Conservation (phyloP, 2,888 invertebrate genomes). For the Choreutis nemorana region DNA sequence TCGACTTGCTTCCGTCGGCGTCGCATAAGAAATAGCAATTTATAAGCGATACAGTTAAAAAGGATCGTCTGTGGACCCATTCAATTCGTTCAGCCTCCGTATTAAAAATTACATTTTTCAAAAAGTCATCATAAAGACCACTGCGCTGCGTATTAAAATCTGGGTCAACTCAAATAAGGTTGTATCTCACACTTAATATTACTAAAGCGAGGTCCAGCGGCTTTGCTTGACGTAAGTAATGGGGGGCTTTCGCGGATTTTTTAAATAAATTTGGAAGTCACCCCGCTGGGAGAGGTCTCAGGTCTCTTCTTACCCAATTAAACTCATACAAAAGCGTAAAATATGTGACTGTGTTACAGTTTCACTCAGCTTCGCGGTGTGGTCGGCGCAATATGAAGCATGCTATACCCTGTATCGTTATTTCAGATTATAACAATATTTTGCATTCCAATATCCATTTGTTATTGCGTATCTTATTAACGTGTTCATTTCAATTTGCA, state of each 20-base stretch:
- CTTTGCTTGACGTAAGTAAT: slow-evolving; percentile 51
- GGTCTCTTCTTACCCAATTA: slow-evolving; percentile 59
- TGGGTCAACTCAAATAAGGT: slow-evolving; percentile 55
- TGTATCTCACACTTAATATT: slow-evolving; percentile 62
- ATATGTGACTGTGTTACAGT: slow-evolving; percentile 60
- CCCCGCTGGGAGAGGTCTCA: slow-evolving; percentile 49
- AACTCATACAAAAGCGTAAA: slow-evolving; percentile 57
- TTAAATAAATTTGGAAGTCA: slow-evolving; percentile 56
- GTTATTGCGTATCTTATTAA: slow-evolving; percentile 21
- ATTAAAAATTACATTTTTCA: slow-evolving; percentile 64
- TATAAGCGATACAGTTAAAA: slow-evolving; percentile 57
- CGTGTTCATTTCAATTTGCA: slow-evolving; percentile 5
- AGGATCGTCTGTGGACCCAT: slow-evolving; percentile 39
- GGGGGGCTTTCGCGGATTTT: slow-evolving; percentile 47
- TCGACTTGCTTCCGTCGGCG: slow-evolving; percentile 46
- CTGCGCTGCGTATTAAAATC: slow-evolving; percentile 45
- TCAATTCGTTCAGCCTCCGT: slow-evolving; percentile 39
- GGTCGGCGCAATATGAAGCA: slow-evolving; percentile 36
- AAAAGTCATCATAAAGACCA: slow-evolving; percentile 63
- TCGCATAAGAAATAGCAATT: slow-evolving; percentile 56
- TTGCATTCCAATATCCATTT: slow-evolving; percentile 40
- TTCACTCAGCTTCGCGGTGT: slow-evolving; percentile 29
- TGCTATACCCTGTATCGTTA: slow-evolving; percentile 53
- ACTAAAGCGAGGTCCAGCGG: slow-evolving; percentile 44
- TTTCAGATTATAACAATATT: slow-evolving; percentile 54